These are phyloP conservation scores for Eumaeus atala DNA, from an alignment of 1,140 invertebrate species.

Conservation along the genomic window DNA sequence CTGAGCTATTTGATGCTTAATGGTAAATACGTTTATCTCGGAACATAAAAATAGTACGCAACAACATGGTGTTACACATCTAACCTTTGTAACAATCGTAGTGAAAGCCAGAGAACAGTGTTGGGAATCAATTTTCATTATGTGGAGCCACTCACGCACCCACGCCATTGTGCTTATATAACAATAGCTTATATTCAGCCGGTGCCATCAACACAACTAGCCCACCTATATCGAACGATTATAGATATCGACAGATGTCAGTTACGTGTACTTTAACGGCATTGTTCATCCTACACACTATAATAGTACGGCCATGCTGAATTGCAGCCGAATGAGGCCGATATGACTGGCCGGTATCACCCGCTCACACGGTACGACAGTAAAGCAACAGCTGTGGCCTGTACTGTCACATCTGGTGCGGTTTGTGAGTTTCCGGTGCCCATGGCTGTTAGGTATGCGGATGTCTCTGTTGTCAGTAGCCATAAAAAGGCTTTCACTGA, in stretches of 20 bases:
- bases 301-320: too few relatives aligned
- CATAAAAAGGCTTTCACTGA: too few relatives aligned
- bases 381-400: too few relatives aligned
- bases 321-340: too few relatives aligned
- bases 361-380: too few relatives aligned
- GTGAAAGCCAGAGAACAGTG: constrained; percentile 27
- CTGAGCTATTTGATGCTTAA: background rate
- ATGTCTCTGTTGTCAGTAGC: too few relatives aligned
- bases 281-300: too few relatives aligned
- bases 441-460: too few relatives aligned
- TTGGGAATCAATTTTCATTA: constrained; percentile 39
- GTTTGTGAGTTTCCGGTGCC: too few relatives aligned
- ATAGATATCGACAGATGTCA: background rate
- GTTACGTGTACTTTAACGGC: too few relatives aligned
- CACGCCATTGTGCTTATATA: constrained; percentile 18
- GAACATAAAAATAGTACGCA: constrained; percentile 1
- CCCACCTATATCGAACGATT: constrained; percentile 8
- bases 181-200: constrained; percentile 15
- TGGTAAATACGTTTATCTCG: background rate
- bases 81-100: constrained; percentile 15
- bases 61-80: constrained; percentile 2
- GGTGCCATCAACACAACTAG: background rate
- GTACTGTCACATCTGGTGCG: too few relatives aligned
- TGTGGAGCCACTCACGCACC: constrained; percentile 25
- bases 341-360: too few relatives aligned